Percentiles rank a stretch among this genome's conserved stretches.
Conservation (phyloP, 2,888 invertebrate genomes). For the Zaprionus bogoriensis region DNA sequence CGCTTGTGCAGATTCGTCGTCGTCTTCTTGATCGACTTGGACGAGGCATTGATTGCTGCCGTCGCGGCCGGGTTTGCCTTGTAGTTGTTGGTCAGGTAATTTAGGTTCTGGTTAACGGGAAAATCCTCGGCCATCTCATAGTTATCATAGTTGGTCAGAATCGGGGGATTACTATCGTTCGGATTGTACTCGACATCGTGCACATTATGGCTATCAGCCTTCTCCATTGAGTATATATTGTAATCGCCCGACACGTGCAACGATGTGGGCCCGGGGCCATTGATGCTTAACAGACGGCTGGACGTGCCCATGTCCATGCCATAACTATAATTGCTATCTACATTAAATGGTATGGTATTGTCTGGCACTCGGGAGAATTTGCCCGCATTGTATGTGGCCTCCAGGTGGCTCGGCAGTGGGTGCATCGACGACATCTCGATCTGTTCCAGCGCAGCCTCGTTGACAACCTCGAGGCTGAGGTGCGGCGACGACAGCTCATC, state of each 20-base stretch:
- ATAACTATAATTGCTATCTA: slow-evolving; percentile 33
- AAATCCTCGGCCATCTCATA: slow-evolving; percentile 83
- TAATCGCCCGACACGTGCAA: slow-evolving; percentile 80
- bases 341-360: slow-evolving; percentile 47
- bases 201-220: slow-evolving; percentile 46
- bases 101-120: slow-evolving; percentile 80
- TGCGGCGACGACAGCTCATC: slow-evolving; percentile 81
- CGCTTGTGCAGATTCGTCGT: slow-evolving; percentile 78
- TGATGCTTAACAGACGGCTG: slow-evolving; percentile 52
- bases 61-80: slow-evolving; percentile 34
- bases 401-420: slow-evolving; percentile 11
- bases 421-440: slow-evolving; percentile 51
- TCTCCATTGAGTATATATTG: slow-evolving; percentile 73
- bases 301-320: slow-evolving; percentile 48
- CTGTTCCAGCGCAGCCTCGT: slow-evolving; percentile 71
- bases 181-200: slow-evolving; percentile 75
- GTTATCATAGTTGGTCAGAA: slow-evolving; percentile 81
- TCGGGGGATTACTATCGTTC: slow-evolving; percentile 80
- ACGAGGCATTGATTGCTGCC: slow-evolving; percentile 56
- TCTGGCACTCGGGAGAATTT: slow-evolving; percentile 41
- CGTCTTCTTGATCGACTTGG: slow-evolving; percentile 78
- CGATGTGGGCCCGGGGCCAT: slow-evolving; percentile 79
- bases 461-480: slow-evolving; percentile 82
- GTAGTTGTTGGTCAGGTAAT: slow-evolving; percentile 47
- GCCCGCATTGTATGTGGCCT: slow-evolving; percentile 22